These are phyloP conservation scores for Plotosus lineatus DNA, from an alignment of 2,113 vertebrate genomes.

Conservation along the genomic window DNA sequence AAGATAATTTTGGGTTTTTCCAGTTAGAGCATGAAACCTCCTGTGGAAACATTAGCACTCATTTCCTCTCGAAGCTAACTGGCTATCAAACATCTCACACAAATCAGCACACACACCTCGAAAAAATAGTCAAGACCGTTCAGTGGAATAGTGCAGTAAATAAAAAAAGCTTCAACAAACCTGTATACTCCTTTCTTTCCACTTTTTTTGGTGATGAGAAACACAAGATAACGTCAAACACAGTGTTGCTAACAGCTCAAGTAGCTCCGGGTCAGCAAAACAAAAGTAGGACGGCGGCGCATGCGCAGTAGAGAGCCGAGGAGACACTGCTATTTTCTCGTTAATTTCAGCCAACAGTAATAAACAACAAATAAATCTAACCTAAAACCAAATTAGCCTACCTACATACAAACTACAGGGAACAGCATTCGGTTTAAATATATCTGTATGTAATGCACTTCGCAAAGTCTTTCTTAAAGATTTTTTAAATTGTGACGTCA, in stretches of 20 bases:
- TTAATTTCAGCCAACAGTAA: not conserved
- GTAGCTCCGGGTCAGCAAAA: conserved; percentile 68
- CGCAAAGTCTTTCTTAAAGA: not conserved
- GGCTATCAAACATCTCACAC: not conserved
- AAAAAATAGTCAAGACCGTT: not conserved
- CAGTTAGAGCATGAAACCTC: not conserved
- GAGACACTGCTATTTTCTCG: not conserved
- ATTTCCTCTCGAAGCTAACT: not conserved
- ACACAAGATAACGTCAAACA: conserved; percentile 58
- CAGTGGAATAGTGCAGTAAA: not conserved
- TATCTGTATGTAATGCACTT: not conserved
- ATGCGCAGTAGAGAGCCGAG: conserved; percentile 9
- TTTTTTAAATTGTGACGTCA: no score
- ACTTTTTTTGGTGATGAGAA: conserved; percentile 21
- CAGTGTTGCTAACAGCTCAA: conserved; percentile 77
- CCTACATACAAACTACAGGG: not conserved
- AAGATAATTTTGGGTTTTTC: not conserved
- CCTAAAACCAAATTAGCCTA: not conserved
- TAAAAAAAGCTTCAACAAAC: conserved; percentile 58
- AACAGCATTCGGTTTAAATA: not conserved
- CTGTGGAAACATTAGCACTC: not conserved
- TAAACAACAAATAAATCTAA: no score
- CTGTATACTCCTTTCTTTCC: conserved; percentile 49
- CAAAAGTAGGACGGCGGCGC: conserved; percentile 56
- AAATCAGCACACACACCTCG: not conserved